Evolutionary conservation across 37 sponge, comb jelly and placozoan genomes (phyloP).

Genomic region (Petrosia ficiformis): DNA sequence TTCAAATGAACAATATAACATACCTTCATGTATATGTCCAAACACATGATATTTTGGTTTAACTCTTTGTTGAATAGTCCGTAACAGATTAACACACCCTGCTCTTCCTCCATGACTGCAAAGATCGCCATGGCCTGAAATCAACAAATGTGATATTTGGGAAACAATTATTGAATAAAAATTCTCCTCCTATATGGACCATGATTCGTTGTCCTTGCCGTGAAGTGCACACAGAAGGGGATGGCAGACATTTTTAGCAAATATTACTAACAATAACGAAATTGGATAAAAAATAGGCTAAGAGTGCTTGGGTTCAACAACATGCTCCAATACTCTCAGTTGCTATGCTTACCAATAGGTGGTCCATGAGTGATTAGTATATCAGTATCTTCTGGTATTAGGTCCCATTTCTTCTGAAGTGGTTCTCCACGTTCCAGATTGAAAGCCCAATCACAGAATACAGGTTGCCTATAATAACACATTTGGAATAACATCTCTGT

Average conservation of each 20-base stretch:
- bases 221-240: too few relatives aligned
- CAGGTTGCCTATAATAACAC: slow-evolving; percentile 81
- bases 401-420: slow-evolving; percentile 78
- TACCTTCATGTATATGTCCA: slow-evolving; percentile 98
- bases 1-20: background rate
- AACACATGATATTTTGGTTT: slow-evolving; percentile 91
- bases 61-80: slow-evolving; percentile 69
- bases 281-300: too few relatives aligned
- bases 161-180: too few relatives aligned
- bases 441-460: slow-evolving; percentile 86
- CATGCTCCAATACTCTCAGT: background rate
- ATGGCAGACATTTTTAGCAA: too few relatives aligned
- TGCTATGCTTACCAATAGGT: slow-evolving; percentile 54
- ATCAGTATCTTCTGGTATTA: slow-evolving; percentile 83
- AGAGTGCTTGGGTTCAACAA: too few relatives aligned
- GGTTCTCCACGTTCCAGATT: slow-evolving; percentile 73
- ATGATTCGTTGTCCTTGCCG: background rate
- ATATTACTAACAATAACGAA: too few relatives aligned
- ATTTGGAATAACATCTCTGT: background rate
- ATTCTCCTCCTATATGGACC: too few relatives aligned
- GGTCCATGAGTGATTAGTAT: slow-evolving; percentile 95
- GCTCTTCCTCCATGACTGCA: slow-evolving; percentile 36
- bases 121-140: slow-evolving; percentile 77
- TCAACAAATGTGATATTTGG: too few relatives aligned
- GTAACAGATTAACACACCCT: slow-evolving; percentile 86